Percentiles rank a stretch among this genome's conserved stretches.
Conservation (phyloP, 2,797 vertebrate genomes). For the Thaleichthys pacificus region DNA sequence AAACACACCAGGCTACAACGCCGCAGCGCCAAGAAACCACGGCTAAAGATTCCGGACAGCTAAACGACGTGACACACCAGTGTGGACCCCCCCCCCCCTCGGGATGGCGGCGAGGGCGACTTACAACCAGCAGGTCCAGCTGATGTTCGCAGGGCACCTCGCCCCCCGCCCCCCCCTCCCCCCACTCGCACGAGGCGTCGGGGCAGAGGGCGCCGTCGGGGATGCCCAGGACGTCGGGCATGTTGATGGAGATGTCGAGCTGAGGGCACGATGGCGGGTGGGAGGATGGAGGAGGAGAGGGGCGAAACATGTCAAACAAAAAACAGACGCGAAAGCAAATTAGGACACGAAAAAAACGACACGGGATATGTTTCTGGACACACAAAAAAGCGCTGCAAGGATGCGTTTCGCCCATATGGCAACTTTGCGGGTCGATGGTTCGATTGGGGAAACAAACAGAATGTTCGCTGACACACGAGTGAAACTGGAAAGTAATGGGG, state of each 20-base stretch:
- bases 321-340: slow-evolving; percentile 13
- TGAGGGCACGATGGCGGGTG: slow-evolving; percentile 57
- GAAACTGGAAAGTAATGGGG: not conserved
- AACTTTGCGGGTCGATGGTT: slow-evolving; percentile 4
- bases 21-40: not conserved
- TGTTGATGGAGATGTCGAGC: slow-evolving; percentile 86
- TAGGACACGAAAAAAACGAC: not conserved
- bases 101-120: slow-evolving; percentile 43
- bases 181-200: slow-evolving; percentile 59
- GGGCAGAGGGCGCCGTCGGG: slow-evolving; percentile 69
- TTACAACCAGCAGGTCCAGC: slow-evolving; percentile 79
- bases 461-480: not conserved
- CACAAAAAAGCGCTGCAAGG: not conserved
- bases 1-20: not conserved
- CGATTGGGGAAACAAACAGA: not conserved
- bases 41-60: no score
- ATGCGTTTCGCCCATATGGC: not conserved
- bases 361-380: not conserved
- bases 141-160: slow-evolving; percentile 72
- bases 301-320: slow-evolving; percentile 55
- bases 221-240: slow-evolving; percentile 76
- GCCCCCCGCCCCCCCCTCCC: slow-evolving; percentile 55
- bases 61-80: not conserved
- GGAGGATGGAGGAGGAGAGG: slow-evolving; percentile 32
- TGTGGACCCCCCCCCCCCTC: not conserved